Conservation (phyloP, 1,140 invertebrate genomes). For the Drosophila hydei region DNA sequence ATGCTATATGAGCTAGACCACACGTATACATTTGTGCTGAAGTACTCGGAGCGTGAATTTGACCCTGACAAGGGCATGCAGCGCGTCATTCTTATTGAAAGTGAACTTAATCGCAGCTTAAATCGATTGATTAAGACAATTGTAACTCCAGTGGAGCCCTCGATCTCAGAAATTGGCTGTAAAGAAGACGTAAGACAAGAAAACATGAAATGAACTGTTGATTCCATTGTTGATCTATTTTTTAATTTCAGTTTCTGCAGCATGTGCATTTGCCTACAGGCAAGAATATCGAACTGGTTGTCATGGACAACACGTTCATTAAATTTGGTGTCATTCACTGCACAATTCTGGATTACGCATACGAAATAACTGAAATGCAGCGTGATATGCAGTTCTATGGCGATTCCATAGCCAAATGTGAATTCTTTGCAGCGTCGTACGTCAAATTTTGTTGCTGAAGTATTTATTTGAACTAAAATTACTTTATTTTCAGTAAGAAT, state of each 20-base stretch:
- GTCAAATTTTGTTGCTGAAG: not conserved
- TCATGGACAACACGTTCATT: slow-evolving; percentile 71
- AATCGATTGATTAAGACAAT: slow-evolving; percentile 62
- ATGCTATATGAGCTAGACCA: slow-evolving; percentile 54
- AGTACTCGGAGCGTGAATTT: slow-evolving; percentile 49
- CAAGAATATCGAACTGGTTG: slow-evolving; percentile 53
- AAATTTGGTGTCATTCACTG: slow-evolving; percentile 66
- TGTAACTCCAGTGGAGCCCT: slow-evolving; percentile 50
- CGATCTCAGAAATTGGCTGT: slow-evolving; percentile 14
- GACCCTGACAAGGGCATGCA: slow-evolving; percentile 45
- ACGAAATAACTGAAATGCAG: slow-evolving; percentile 66
- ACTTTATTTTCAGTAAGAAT: slow-evolving; percentile 36
- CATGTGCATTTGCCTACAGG: slow-evolving; percentile 54
- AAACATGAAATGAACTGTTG: not conserved
- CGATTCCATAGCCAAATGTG: slow-evolving; percentile 30
- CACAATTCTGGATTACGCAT: slow-evolving; percentile 46
- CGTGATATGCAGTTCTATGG: slow-evolving; percentile 66
- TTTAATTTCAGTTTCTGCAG: slow-evolving; percentile 50
- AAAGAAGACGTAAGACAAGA: slow-evolving; percentile 47
- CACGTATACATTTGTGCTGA: slow-evolving; percentile 44
- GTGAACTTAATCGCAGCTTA: slow-evolving; percentile 50
- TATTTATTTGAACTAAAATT: not conserved
- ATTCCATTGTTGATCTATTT: slow-evolving; percentile 1
- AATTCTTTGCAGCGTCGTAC: slow-evolving; percentile 62
- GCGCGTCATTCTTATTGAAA: slow-evolving; percentile 50